Evolutionary conservation across 2,113 vertebrate genomes (phyloP), one percentile per base, ranked within the genome.

Genomic region (Larimichthys polyactis): DNA sequence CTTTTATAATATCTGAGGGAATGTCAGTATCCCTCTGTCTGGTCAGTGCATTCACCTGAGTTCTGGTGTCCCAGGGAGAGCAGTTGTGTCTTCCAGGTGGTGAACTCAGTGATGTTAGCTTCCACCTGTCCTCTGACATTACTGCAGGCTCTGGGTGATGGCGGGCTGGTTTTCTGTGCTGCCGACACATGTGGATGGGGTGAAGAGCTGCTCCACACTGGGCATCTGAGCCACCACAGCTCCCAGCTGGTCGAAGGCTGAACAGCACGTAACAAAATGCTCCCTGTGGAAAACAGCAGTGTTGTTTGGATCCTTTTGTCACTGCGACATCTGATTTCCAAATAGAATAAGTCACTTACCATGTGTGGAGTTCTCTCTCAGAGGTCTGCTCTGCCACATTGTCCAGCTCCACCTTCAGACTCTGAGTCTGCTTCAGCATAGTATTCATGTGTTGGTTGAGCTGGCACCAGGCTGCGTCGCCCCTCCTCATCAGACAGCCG

Each of bases 21-120:
- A 20, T 54, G 4, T 15, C 1, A 12, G 4, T 5, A 19, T 43
- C 8, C 11, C 5, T 19, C 0, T 12, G 5, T 22, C 16, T 12
- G 59, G 24, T 80, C 52, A 2, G 54, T 70, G 55, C 12, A 48
- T 10, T 84, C 81, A 95, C 95, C 94, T 81, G 87, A 89, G 70
- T 87, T 54, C 6, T 78, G 27, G 16, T 88, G 83, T 67, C 93
- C 79, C 11, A 92, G 89, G 52, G 90, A 93, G 44, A 97, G 93
- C 6, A 96, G 93, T 75, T 96, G 94, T 10, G 94, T 93, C 91
- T 94, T 98, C 98, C 98, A 99, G 71, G 93, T 82, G 82, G 93
- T 90, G 89, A 99, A 99, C 27, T 98, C 96, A 8, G 86, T 86
- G 36, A 95, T 73, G 3, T 89, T 89, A 15, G 86, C 91, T 90